These are phyloP conservation scores for Himalopsyche anomala DNA, from an alignment of 2,888 invertebrate genomes.

Conservation along the genomic window DNA sequence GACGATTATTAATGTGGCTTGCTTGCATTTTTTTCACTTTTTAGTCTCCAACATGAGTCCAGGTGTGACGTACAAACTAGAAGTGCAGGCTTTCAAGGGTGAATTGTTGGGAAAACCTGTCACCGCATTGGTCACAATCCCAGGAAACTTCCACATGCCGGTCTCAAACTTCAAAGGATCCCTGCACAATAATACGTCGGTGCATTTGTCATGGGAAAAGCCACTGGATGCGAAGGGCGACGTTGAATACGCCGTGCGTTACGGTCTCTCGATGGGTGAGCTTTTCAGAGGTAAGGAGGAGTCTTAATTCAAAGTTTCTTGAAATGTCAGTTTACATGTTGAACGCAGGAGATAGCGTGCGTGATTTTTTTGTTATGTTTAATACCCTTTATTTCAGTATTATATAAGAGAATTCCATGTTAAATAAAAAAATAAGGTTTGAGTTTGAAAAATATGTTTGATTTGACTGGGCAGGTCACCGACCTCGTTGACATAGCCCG, in stretches of 20 bases:
- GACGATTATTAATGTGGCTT: background rate
- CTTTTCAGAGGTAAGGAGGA: slow-evolving; percentile 77
- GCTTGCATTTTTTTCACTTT: slow-evolving; percentile 64
- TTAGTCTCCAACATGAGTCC: slow-evolving; percentile 77
- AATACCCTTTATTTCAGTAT: too few relatives aligned
- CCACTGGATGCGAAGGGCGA: slow-evolving; percentile 68
- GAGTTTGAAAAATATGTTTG: too few relatives aligned
- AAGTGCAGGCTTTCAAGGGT: slow-evolving; percentile 80
- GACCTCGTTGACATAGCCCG: too few relatives aligned
- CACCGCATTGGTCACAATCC: slow-evolving; percentile 73
- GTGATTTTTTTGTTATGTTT: too few relatives aligned
- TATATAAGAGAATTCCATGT: too few relatives aligned
- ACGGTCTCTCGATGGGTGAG: slow-evolving; percentile 78
- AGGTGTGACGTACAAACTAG: slow-evolving; percentile 75
- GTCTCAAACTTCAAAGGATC: slow-evolving; percentile 74
- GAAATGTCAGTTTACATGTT: too few relatives aligned
- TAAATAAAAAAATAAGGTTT: too few relatives aligned
- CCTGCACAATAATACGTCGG: slow-evolving; percentile 78
- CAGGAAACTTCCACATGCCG: slow-evolving; percentile 75
- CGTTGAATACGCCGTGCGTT: slow-evolving; percentile 83
- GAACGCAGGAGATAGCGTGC: too few relatives aligned
- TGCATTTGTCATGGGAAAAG: slow-evolving; percentile 81
- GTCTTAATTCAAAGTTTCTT: too few relatives aligned
- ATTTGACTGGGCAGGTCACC: too few relatives aligned
- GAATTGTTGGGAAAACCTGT: slow-evolving; percentile 77